Evolutionary conservation across 1,140 invertebrate genomes (phyloP).

Genomic region (Helicoverpa zea): DNA sequence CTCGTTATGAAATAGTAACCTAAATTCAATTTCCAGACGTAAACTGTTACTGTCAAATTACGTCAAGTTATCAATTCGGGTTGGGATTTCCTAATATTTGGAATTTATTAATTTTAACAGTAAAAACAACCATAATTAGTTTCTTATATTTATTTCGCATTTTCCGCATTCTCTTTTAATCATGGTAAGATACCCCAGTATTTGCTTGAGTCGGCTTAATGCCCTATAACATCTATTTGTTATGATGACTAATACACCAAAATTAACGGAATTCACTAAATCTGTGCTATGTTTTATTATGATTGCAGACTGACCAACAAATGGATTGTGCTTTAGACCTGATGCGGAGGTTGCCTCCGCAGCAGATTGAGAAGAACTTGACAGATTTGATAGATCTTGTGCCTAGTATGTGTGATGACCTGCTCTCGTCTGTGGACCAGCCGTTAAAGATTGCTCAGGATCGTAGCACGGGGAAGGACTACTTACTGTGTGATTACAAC

Average conservation of each 20-base stretch:
- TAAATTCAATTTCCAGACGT: conserved; percentile 42
- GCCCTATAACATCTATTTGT: conserved; percentile 63
- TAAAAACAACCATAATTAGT: conserved; percentile 38
- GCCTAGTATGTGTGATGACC: conserved; percentile 97
- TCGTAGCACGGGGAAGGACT: conserved; percentile 97
- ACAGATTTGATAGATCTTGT: conserved; percentile 99
- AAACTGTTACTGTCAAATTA: conserved; percentile 49
- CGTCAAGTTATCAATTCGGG: conserved; percentile 58
- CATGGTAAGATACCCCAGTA: conserved; percentile 59
- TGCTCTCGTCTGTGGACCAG: conserved; percentile 99
- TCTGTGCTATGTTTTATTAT: conserved; percentile 54
- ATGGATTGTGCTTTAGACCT: conserved; percentile 99
- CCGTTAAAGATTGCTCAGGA: conserved; percentile 99
- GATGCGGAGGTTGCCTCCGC: conserved; percentile 99
- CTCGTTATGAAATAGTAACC: conserved; percentile 4
- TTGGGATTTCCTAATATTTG: conserved; percentile 53
- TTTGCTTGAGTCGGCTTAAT: conserved; percentile 6
- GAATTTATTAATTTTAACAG: conserved; percentile 34
- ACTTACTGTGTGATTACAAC: conserved; percentile 99
- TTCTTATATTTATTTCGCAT: conserved; percentile 38
- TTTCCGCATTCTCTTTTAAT: conserved; percentile 36
- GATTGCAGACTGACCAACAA: conserved; percentile 96
- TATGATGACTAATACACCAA: conserved; percentile 83
- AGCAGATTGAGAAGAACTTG: conserved; percentile 99
- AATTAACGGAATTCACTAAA: conserved; percentile 48